These are phyloP conservation scores for Paralichthys olivaceus DNA, from an alignment of 2,113 vertebrate genomes.

Conservation along the genomic window DNA sequence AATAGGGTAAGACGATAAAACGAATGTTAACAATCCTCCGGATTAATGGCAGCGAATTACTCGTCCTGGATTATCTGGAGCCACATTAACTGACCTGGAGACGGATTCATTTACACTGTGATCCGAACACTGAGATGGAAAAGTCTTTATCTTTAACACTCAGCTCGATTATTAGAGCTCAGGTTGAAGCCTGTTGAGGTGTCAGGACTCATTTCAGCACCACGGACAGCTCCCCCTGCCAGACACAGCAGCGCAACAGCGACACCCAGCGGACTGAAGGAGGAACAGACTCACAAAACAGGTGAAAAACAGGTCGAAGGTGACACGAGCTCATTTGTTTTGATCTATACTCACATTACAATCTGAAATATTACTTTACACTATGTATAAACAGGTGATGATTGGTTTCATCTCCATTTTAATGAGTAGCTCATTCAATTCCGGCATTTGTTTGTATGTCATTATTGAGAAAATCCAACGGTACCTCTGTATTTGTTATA, in stretches of 20 bases:
- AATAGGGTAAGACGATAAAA: too few species aligned
- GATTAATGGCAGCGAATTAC: too few species aligned
- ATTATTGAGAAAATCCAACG: too few species aligned
- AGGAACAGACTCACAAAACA: slow-evolving; percentile 9
- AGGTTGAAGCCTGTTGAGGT: neutral
- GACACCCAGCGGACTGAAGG: slow-evolving; percentile 40
- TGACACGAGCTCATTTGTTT: neutral
- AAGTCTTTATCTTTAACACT: neutral
- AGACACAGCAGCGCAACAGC: slow-evolving; percentile 33
- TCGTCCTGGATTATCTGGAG: too few species aligned
- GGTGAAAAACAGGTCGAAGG: too few species aligned
- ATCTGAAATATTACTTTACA: neutral
- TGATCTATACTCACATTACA: neutral
- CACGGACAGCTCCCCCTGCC: slow-evolving; percentile 46
- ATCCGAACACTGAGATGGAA: neutral
- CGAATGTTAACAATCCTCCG: too few species aligned
- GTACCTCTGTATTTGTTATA: too few species aligned
- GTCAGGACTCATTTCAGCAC: slow-evolving; percentile 53
- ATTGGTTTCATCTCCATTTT: neutral
- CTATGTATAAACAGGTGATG: neutral
- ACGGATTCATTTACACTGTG: too few species aligned
- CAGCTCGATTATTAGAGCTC: neutral
- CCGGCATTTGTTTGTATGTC: too few species aligned
- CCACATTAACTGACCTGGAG: too few species aligned
- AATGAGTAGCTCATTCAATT: neutral